Evolutionary conservation across 2,888 invertebrate genomes (phyloP).

Genomic region (Drosophila lutescens): DNA sequence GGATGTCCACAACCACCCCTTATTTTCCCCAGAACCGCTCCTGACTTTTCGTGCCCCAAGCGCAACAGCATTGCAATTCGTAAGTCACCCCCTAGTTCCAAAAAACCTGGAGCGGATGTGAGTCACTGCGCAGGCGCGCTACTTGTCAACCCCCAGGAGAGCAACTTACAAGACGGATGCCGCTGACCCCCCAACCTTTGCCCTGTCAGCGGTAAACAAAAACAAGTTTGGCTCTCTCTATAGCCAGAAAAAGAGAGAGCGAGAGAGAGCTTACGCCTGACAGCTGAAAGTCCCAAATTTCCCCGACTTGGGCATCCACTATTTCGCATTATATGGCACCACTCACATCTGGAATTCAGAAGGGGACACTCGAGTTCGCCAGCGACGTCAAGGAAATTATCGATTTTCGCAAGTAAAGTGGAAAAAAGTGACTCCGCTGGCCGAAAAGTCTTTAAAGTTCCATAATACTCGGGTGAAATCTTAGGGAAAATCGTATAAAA

Average conservation of each 20-base stretch:
- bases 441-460: conserved; percentile 32
- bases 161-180: conserved; percentile 1
- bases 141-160: conserved; percentile 52
- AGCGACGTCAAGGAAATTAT: conserved; percentile 75
- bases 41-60: conserved; percentile 19
- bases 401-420: conserved; percentile 76
- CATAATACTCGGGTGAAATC: background rate
- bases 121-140: conserved; percentile 51
- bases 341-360: conserved; percentile 59
- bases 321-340: conserved; percentile 23
- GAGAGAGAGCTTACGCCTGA: conserved; percentile 39
- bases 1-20: background rate
- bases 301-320: conserved; percentile 42
- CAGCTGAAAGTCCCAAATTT: conserved; percentile 53
- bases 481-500: background rate
- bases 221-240: conserved; percentile 57
- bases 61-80: conserved; percentile 52
- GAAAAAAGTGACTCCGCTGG: conserved; percentile 83
- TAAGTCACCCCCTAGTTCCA: conserved; percentile 28
- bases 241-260: conserved; percentile 2
- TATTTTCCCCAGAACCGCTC: background rate
- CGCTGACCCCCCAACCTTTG: conserved; percentile 23
- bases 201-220: conserved; percentile 69
- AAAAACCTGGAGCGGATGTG: conserved; percentile 12
- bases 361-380: conserved; percentile 52